Conservation (phyloP, 1,140 invertebrate genomes). For the Drosophila oshimai region DNA sequence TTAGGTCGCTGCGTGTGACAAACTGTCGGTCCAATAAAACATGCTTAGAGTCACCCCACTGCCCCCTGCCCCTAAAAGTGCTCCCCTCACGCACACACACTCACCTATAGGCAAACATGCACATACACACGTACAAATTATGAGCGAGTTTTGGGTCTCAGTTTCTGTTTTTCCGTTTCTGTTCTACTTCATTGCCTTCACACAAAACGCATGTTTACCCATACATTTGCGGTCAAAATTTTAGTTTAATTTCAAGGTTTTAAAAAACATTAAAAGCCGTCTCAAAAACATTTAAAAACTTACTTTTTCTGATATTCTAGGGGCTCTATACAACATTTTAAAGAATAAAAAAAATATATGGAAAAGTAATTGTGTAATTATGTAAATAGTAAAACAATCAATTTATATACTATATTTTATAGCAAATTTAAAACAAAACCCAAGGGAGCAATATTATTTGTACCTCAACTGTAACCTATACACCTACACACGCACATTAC, state of each 20-base stretch:
- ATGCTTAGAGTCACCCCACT: slow-evolving; percentile 13
- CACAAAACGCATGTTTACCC: slow-evolving; percentile 28
- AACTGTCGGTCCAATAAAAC: slow-evolving; percentile 45
- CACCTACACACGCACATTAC: slow-evolving; percentile 1
- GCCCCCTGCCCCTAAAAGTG: not conserved
- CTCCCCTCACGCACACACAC: not conserved
- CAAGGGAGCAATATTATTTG: not conserved
- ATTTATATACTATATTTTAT: no score
- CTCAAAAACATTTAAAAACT: no score
- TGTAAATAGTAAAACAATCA: no score
- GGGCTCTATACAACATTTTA: no score
- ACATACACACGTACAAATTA: slow-evolving; percentile 10
- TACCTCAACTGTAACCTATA: not conserved
- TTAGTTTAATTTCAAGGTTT: not conserved
- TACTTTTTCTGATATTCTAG: no score
- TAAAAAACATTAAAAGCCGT: not conserved
- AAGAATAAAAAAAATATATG: no score
- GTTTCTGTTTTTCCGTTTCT: slow-evolving; percentile 47
- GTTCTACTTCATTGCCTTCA: slow-evolving; percentile 63
- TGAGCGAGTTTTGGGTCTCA: slow-evolving; percentile 28
- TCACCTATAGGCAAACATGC: slow-evolving; percentile 8
- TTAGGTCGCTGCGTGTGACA: slow-evolving; percentile 67
- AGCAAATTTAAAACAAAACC: no score
- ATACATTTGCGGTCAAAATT: not conserved
- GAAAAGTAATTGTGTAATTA: no score